Evolutionary conservation across 2,888 invertebrate genomes (phyloP), one percentile per base, ranked within the genome.

Genomic region (Alsophila aescularia): DNA sequence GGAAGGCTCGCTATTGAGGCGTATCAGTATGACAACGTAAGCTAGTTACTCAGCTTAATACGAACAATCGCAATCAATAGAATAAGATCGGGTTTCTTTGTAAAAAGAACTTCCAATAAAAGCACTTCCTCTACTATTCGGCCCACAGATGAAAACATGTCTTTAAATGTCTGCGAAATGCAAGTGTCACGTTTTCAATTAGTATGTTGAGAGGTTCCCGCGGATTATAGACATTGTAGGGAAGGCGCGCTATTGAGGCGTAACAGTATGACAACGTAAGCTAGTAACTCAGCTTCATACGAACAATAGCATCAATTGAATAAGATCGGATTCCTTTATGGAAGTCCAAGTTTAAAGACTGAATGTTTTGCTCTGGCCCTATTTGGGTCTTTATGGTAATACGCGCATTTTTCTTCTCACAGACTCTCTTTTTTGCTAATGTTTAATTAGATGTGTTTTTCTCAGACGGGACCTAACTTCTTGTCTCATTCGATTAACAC

Each of bases 101-200:
- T n/a, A n/a, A n/a, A n/a, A n/a, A 27, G 8, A 27, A 31, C 12
- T 10, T 31, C 3, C n/a, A 18, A 18, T n/a, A 31, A 14, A 7
- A 15, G 8, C 2, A 35, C 15, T 15, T 2, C 1, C 16, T 14
- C 14, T 7, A 37, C 36, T 56, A 53, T 60, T 52, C 31, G 56
- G 62, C 62, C 57, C 16, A n/a, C n/a, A n/a, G n/a, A n/a, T 42
- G 41, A 52, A 70, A 75, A 57, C 67, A 58, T 64, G 65, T 66
- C 62, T 57, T 58, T 52, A 64, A 62, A 57, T 69, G 70, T 71
- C 70, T 66, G 68, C 69, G 64, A 67, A 64, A 72, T 64, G 74
- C 70, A 68, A 69, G 69, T 71, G 83, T 86, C 88, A 88, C 88
- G 89, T 88, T 87, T 88, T 86, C 85, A 87, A 87, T 89, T 88